phyloP scores from a whole-genome alignment of 2,888 invertebrate genomes.

The Agrochola lota region DNA sequence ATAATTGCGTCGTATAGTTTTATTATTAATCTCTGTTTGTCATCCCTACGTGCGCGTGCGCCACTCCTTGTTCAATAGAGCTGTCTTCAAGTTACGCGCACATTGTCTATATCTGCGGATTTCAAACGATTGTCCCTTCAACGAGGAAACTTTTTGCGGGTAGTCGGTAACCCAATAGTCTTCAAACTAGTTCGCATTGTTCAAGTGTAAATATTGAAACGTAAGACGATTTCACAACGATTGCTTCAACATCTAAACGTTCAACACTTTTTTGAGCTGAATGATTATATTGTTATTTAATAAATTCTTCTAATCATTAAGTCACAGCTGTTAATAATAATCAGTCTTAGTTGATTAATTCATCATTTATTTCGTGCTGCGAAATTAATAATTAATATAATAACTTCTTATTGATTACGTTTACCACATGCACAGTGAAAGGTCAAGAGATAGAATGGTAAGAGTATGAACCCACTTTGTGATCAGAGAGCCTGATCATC shows the following conservation, averaged over 20 bases:
- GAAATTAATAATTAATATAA: neutral
- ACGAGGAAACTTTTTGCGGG: slow-evolving; percentile 50
- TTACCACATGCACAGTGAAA: neutral
- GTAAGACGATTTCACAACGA: slow-evolving; percentile 41
- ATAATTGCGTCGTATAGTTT: neutral
- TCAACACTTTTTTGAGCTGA: neutral
- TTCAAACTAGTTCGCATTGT: slow-evolving; percentile 54
- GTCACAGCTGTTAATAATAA: neutral
- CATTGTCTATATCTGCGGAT: slow-evolving; percentile 65
- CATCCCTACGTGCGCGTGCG: slow-evolving; percentile 63
- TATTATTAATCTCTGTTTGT: neutral
- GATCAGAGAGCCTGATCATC: neutral
- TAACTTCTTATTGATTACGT: neutral
- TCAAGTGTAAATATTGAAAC: slow-evolving; percentile 63
- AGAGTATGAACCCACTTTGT: neutral
- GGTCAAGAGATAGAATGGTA: neutral
- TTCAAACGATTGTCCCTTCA: slow-evolving; percentile 53
- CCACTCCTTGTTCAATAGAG: slow-evolving; percentile 61
- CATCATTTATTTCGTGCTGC: neutral
- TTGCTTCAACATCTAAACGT: slow-evolving; percentile 28
- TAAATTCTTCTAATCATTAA: neutral
- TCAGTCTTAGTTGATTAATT: neutral
- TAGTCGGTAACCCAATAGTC: slow-evolving; percentile 61
- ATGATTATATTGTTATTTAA: neutral
- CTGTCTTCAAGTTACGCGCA: slow-evolving; percentile 67